Evolutionary conservation across 2,113 vertebrate genomes (phyloP).

Genomic region (Chrysemys picta): DNA sequence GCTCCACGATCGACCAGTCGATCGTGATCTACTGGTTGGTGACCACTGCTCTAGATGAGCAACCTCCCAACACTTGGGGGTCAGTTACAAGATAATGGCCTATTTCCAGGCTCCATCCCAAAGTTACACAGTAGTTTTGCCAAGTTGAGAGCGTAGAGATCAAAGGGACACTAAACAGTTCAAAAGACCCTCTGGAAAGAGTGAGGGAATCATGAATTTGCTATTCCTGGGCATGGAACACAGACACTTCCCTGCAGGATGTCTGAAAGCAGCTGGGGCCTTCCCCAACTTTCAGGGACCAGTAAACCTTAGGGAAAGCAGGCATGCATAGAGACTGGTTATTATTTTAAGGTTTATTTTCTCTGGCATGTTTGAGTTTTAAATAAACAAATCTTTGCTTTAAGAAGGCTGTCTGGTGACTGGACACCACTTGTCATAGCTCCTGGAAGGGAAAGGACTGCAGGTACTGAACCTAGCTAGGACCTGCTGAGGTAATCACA

Average conservation of each 20-base stretch:
- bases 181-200: slow-evolving; percentile 15
- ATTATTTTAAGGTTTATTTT: slow-evolving; percentile 5
- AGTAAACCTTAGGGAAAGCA: slow-evolving; percentile 3
- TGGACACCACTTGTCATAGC: slow-evolving; percentile 12
- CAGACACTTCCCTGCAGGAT: not conserved
- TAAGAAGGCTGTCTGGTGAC: not conserved
- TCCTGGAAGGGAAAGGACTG: slow-evolving; percentile 13
- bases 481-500: not conserved
- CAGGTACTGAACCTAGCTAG: not conserved
- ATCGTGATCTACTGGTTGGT: no score
- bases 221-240: not conserved
- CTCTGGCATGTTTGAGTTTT: slow-evolving; percentile 23
- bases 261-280: not conserved
- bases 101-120: not conserved
- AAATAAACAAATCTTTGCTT: slow-evolving; percentile 8
- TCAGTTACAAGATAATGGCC: fast-evolving
- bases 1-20: no score
- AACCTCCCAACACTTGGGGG: not conserved
- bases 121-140: not conserved
- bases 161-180: not conserved
- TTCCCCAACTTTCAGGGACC: slow-evolving; percentile 32
- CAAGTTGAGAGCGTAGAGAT: not conserved
- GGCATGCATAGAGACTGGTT: not conserved
- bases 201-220: fast-evolving
- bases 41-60: not conserved